These are phyloP conservation scores for Polietes domitor DNA, from an alignment of 2,888 invertebrate species.

Conservation along the genomic window DNA sequence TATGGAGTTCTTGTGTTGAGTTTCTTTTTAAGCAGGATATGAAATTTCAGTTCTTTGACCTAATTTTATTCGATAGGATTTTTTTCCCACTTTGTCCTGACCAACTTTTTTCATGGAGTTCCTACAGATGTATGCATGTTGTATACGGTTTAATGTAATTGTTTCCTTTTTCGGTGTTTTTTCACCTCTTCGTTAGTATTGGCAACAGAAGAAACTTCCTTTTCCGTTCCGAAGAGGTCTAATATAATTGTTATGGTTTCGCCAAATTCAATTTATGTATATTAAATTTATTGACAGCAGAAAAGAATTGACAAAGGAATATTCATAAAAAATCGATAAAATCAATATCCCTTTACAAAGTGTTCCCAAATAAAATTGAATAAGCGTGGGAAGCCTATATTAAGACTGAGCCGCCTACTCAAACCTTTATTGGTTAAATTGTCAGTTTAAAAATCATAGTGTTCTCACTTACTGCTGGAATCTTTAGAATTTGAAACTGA, in stretches of 20 bases:
- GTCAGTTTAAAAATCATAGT: no score
- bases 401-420: no score
- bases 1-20: neutral
- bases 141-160: neutral
- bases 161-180: neutral
- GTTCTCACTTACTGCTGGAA: no score
- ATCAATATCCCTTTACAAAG: no score
- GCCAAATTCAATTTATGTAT: neutral
- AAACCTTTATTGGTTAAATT: no score
- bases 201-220: neutral
- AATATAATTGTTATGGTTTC: neutral
- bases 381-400: no score
- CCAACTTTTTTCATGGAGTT: neutral
- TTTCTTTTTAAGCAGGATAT: constrained; percentile 54
- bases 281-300: no score
- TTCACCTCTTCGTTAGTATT: neutral
- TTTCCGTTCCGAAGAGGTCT: neutral
- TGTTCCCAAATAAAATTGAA: no score
- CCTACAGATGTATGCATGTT: no score
- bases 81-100: neutral
- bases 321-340: no score
- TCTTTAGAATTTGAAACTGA: no score
- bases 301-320: no score
- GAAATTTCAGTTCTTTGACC: constrained; percentile 56
- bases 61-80: constrained; percentile 31